Base-by-base conservation (phyloP, 2,113 vertebrate genomes). In the Sphaerodactylus townsendi region DNA sequence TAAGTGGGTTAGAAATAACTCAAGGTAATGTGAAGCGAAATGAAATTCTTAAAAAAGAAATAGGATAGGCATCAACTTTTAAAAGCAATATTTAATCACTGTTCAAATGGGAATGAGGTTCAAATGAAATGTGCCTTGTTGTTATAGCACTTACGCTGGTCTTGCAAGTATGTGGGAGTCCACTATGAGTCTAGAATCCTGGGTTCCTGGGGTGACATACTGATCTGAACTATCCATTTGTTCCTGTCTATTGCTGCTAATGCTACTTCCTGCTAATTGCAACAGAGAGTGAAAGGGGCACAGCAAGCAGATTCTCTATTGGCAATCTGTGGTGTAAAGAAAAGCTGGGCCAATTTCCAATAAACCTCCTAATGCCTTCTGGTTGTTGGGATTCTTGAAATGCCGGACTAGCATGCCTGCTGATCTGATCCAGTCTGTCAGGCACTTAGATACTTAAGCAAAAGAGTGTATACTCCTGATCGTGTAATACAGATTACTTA, bases 1-100 rank as follows among this genome's bases (percentile, higher is more conserved):
- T 77, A 70, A 77, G 46, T 56, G 33, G 65, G 64, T 44, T 70
- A 56, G 74, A 84, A 84, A 77, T 77, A 84, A 56, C 65, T 84
- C 65, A 84, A 30, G 53, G 48, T 81, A 81, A 70, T 69, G 50
- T 68, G 72, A 77, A 84, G 17, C 41, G 35, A 84, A 44, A 70
- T 77, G 82, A 77, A 84, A 77, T 84, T 84, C 74, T 44, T 64
- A 72, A n/a, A 10, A 59, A 48, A 46, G 37, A 69, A 48, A 66
- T 33, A 39, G 17, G 41, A 59, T 84, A 59, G 56, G 53, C 65
- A 56, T 53, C 64, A 84, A 33, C 62, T 75, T 83, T 65, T 65
- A 76, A 69, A 69, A 39, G 33, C 37, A 77, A 25, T 23, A 59
- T 69, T 84, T 77, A 50, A 56, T 28, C 21, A 15, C 10, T 17